These are phyloP conservation scores for Hylaea fasciaria DNA, from an alignment of 2,888 invertebrate species.

Conservation along the genomic window DNA sequence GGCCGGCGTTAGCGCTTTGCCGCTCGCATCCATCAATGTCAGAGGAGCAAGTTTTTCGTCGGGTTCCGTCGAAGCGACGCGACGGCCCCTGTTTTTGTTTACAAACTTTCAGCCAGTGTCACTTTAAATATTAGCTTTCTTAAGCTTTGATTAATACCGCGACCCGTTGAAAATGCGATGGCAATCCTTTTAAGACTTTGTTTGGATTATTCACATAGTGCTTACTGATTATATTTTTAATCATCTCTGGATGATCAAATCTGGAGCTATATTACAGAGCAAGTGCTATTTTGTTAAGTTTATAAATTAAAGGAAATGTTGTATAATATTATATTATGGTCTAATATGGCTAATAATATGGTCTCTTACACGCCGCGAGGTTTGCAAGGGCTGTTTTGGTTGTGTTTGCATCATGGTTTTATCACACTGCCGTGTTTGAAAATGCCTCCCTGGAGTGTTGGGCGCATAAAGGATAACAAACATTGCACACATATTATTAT, in stretches of 20 bases:
- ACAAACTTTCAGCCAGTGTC: conserved; percentile 73
- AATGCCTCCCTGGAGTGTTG: too few relatives aligned
- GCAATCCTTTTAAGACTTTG: conserved; percentile 24
- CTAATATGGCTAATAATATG: too few relatives aligned
- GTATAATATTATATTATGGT: too few relatives aligned
- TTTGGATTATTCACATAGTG: conserved; percentile 7
- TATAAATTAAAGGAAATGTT: too few relatives aligned
- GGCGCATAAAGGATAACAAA: too few relatives aligned
- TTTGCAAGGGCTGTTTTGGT: too few relatives aligned
- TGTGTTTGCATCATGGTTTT: too few relatives aligned
- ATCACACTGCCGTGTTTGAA: too few relatives aligned
- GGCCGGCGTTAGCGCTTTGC: conserved; percentile 63
- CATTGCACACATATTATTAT: too few relatives aligned
- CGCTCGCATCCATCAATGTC: conserved; percentile 80
- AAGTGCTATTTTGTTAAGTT: too few relatives aligned
- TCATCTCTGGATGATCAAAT: background rate
- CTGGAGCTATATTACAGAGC: too few relatives aligned
- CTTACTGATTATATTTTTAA: background rate
- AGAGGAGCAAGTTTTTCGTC: conserved; percentile 75
- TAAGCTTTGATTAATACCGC: conserved; percentile 61
- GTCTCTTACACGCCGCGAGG: too few relatives aligned
- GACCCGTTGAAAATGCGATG: conserved; percentile 44
- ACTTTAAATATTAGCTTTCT: conserved; percentile 69
- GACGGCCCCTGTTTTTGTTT: conserved; percentile 73
- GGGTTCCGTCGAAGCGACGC: conserved; percentile 66